Evolutionary conservation across 35 echinoderm and acorn worm species (phyloP).

Genomic region (Diadema setosum): DNA sequence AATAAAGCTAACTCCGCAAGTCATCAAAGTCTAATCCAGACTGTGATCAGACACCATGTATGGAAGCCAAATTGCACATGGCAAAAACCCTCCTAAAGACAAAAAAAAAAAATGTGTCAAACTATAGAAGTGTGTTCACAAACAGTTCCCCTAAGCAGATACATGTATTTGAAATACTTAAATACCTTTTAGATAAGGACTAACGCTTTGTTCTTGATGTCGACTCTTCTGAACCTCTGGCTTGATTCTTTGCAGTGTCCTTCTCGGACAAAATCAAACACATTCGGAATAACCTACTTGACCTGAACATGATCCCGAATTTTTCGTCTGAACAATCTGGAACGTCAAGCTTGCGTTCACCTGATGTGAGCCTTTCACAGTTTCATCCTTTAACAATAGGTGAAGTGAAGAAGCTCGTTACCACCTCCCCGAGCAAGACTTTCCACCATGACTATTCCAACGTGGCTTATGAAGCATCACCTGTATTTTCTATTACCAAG

Average conservation of each 20-base stretch:
- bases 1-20: not conserved
- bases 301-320: not conserved
- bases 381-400: not conserved
- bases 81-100: not conserved
- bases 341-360: not conserved
- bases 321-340: not conserved
- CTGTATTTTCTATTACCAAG: not conserved
- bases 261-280: not conserved
- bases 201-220: not conserved
- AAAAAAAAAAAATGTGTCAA: too few species aligned
- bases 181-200: not conserved
- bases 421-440: not conserved
- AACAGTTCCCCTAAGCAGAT: not conserved
- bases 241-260: not conserved
- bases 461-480: not conserved
- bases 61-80: not conserved
- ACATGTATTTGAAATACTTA: not conserved
- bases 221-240: not conserved
- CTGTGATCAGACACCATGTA: not conserved
- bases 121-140: not conserved
- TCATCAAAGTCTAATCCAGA: not conserved
- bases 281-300: not conserved
- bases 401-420: not conserved
- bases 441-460: not conserved
- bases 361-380: not conserved